These are phyloP conservation scores for Euborellia annulipes DNA, from an alignment of 1,140 invertebrate species.

Conservation along the genomic window DNA sequence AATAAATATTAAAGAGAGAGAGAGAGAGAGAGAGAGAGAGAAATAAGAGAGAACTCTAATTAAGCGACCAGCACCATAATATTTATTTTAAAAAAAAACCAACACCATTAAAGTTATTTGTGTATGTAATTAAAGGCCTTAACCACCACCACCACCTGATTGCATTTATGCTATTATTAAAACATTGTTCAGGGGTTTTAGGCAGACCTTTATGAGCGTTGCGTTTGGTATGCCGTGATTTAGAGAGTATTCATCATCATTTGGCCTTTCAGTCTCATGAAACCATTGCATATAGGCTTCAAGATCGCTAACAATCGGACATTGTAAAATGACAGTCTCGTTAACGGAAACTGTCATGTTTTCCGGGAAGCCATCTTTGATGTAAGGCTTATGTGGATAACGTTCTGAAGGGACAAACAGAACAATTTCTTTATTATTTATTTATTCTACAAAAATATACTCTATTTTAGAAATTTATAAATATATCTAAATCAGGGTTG, in stretches of 20 bases:
- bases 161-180: not conserved
- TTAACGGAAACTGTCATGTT: constrained; percentile 60
- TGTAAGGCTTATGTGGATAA: constrained; percentile 59
- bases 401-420: constrained; percentile 49
- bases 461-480: too few species aligned
- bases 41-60: constrained; percentile 3
- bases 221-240: too few species aligned
- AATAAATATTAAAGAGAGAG: too few species aligned
- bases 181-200: not conserved
- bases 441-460: too few species aligned
- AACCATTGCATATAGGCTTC: constrained; percentile 63
- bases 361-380: constrained; percentile 56
- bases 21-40: too few species aligned
- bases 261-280: constrained; percentile 32
- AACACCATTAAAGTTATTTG: not conserved
- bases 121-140: not conserved
- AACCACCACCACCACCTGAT: not conserved
- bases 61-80: constrained; percentile 16
- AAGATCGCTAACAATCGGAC: constrained; percentile 53
- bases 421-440: too few species aligned
- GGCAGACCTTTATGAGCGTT: too few species aligned
- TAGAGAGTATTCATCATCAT: not conserved
- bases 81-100: constrained; percentile 14
- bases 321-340: constrained; percentile 50
- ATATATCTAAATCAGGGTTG: too few species aligned